These are phyloP conservation scores for Norana najaformis DNA, from an alignment of 2,888 invertebrate species.

Conservation along the genomic window DNA sequence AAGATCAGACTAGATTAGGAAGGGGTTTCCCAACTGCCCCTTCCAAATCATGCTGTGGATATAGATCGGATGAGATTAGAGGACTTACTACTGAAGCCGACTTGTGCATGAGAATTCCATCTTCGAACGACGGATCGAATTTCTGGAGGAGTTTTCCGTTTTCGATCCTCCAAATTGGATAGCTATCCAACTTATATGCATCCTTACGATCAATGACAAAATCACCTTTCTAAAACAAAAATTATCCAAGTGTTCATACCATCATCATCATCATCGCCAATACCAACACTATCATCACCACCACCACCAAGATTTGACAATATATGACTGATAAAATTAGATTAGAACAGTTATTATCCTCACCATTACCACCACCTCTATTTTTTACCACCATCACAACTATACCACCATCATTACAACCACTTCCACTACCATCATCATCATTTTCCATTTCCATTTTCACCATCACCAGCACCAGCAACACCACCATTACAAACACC, in stretches of 20 bases:
- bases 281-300: too few species aligned
- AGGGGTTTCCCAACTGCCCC: background rate
- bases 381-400: constrained; percentile 27
- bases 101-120: constrained; percentile 31
- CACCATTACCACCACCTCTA: background rate
- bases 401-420: background rate
- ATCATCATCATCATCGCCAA: background rate
- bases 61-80: background rate
- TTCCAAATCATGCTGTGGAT: background rate
- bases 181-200: constrained; percentile 36
- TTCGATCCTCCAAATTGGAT: constrained; percentile 40
- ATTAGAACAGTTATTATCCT: too few species aligned
- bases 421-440: constrained; percentile 28
- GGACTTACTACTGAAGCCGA: constrained; percentile 37
- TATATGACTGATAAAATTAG: too few species aligned
- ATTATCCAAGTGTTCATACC: background rate
- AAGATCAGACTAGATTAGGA: background rate
- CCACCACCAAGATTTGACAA: too few species aligned
- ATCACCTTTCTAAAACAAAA: constrained; percentile 35
- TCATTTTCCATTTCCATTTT: background rate
- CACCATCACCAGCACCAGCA: background rate
- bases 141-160: constrained; percentile 38
- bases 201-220: constrained; percentile 40
- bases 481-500: background rate
- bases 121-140: constrained; percentile 33